phyloP scores from a whole-genome alignment of 1,140 invertebrate species.

The Drosophila navojoa region DNA sequence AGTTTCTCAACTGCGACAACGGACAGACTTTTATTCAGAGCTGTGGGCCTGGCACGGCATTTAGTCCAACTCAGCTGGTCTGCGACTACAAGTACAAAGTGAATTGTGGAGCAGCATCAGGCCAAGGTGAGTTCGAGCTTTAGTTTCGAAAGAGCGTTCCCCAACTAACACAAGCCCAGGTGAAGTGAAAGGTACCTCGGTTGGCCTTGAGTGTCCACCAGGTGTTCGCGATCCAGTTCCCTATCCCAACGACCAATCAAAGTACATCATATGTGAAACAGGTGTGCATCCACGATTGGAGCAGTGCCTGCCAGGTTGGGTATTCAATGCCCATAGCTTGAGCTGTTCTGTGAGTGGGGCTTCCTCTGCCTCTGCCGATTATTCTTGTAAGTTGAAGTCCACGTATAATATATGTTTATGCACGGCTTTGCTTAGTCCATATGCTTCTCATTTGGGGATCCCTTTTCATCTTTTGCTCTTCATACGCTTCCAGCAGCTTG shows the following conservation, averaged over 20 bases:
- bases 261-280: conserved; percentile 87
- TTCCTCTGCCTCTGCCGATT: conserved; percentile 83
- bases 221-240: conserved; percentile 84
- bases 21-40: conserved; percentile 86
- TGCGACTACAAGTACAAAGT: conserved; percentile 88
- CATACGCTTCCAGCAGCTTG: conserved; percentile 58
- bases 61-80: conserved; percentile 85
- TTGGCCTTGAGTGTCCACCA: conserved; percentile 45
- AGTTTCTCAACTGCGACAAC: conserved; percentile 88
- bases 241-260: conserved; percentile 86
- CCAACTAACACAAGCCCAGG: conserved; percentile 54
- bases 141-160: not conserved
- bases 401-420: not conserved
- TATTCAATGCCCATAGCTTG: conserved; percentile 86
- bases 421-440: conserved; percentile 44
- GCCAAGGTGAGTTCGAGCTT: conserved; percentile 40
- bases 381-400: conserved; percentile 56
- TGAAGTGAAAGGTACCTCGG: not conserved
- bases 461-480: conserved; percentile 30
- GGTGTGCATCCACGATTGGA: conserved; percentile 86
- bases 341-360: conserved; percentile 86
- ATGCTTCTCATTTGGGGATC: conserved; percentile 51
- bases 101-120: conserved; percentile 58
- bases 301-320: conserved; percentile 87
- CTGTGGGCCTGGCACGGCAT: conserved; percentile 89